Conservation (phyloP, 2,888 invertebrate genomes). For the Drosophila cognata region DNA sequence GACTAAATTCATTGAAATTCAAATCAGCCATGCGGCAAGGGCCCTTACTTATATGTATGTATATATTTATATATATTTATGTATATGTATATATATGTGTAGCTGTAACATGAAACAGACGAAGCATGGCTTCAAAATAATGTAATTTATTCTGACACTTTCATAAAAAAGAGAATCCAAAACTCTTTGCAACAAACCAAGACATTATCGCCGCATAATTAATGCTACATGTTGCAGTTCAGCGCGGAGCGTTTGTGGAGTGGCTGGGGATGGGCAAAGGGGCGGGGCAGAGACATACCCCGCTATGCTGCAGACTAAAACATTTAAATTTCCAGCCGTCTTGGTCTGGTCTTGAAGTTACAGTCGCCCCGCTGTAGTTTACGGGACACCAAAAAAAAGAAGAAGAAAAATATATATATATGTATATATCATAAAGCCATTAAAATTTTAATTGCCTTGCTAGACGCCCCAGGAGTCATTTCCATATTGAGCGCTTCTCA, state of each 20-base stretch:
- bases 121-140: conserved; percentile 60
- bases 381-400: conserved; percentile 39
- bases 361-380: conserved; percentile 17
- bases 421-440: conserved; percentile 71
- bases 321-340: conserved; percentile 62
- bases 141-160: conserved; percentile 81
- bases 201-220: conserved; percentile 81
- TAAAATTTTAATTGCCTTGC: conserved; percentile 71
- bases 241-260: conserved; percentile 2
- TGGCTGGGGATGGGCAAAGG: not conserved
- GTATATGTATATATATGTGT: not conserved
- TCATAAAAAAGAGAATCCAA: conserved; percentile 67
- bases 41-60: conserved; percentile 10
- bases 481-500: conserved; percentile 68
- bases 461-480: conserved; percentile 60
- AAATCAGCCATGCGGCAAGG: conserved; percentile 29
- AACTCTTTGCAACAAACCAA: conserved; percentile 71
- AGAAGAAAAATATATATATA: not conserved
- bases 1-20: conserved; percentile 61
- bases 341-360: conserved; percentile 14
- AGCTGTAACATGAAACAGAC: conserved; percentile 20
- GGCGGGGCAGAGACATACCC: conserved; percentile 9
- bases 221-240: conserved; percentile 78
- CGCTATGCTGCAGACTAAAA: conserved; percentile 44
- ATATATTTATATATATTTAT: conserved; percentile 1